A percentile compares a stretch with the other conserved stretches of the same genome.
phyloP scores from a whole-genome alignment of 1,140 invertebrate genomes.

The Lycorma delicatula region DNA sequence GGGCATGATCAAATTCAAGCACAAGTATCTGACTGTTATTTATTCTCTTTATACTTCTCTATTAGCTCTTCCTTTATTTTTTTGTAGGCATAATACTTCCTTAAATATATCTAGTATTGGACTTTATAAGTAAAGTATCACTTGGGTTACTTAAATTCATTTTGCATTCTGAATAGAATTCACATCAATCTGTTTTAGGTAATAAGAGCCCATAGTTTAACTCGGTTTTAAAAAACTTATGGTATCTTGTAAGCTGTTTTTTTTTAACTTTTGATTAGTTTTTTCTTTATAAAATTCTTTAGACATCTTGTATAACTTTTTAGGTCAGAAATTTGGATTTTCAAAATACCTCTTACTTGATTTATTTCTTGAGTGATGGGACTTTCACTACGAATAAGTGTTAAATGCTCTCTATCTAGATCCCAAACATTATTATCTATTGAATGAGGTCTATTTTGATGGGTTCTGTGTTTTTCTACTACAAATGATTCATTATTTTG shows the following conservation, averaged over 20 bases:
- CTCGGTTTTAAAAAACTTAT: background rate
- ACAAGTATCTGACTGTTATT: conserved; percentile 4
- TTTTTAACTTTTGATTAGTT: background rate
- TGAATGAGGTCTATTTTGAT: too few relatives aligned
- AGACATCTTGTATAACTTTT: background rate
- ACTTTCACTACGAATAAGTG: background rate
- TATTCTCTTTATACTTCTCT: background rate
- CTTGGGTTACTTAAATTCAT: background rate
- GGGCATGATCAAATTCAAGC: conserved; percentile 20
- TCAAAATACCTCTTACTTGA: background rate
- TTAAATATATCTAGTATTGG: background rate
- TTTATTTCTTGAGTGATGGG: background rate
- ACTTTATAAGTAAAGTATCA: background rate
- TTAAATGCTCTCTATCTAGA: background rate
- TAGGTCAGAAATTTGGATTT: background rate
- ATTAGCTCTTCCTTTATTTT: background rate
- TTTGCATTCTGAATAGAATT: background rate
- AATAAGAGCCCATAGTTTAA: background rate
- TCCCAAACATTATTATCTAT: background rate
- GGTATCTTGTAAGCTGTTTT: background rate
- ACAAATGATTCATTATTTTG: background rate
- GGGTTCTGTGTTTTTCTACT: background rate
- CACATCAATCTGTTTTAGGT: conserved; percentile 2
- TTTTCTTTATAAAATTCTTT: background rate
- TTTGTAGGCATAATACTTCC: background rate